A percentile compares a stretch with the other conserved stretches of the same genome.
These are phyloP conservation scores for Andricus grossulariae DNA, from an alignment of 1,140 invertebrate genomes.

Conservation along the genomic window DNA sequence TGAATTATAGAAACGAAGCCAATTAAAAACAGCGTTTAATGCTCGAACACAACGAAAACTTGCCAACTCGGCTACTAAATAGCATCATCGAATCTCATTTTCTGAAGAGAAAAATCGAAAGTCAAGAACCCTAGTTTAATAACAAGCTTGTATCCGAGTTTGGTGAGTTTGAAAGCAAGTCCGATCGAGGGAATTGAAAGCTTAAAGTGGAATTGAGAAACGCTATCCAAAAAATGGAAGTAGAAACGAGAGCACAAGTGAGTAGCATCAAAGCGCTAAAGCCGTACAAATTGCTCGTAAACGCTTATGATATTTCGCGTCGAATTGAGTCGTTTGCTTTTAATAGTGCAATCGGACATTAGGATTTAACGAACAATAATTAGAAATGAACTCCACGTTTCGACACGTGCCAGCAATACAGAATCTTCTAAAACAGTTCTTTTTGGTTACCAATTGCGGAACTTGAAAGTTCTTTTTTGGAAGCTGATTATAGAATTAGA, in stretches of 20 bases:
- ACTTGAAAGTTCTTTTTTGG: background rate
- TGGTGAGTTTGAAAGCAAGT: constrained; percentile 25
- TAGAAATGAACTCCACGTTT: background rate
- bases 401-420: background rate
- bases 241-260: constrained; percentile 27
- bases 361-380: constrained; percentile 13
- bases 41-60: constrained; percentile 28
- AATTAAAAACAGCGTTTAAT: constrained; percentile 23
- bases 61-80: constrained; percentile 20
- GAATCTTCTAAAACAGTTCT: background rate
- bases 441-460: background rate
- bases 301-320: background rate
- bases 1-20: background rate
- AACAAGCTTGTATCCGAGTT: constrained; percentile 10
- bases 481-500: background rate
- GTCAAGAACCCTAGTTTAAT: constrained; percentile 12
- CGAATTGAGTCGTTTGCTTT: constrained; percentile 15
- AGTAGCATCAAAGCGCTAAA: constrained; percentile 20
- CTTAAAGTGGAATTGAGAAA: background rate
- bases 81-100: constrained; percentile 30
- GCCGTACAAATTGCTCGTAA: constrained; percentile 9
- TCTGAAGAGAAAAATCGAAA: constrained; percentile 12
- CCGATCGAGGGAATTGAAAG: constrained; percentile 37
- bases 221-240: constrained; percentile 25
- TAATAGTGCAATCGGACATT: background rate